These are phyloP conservation scores for Eupithecia abbreviata DNA, from an alignment of 2,888 invertebrate species.

Conservation along the genomic window DNA sequence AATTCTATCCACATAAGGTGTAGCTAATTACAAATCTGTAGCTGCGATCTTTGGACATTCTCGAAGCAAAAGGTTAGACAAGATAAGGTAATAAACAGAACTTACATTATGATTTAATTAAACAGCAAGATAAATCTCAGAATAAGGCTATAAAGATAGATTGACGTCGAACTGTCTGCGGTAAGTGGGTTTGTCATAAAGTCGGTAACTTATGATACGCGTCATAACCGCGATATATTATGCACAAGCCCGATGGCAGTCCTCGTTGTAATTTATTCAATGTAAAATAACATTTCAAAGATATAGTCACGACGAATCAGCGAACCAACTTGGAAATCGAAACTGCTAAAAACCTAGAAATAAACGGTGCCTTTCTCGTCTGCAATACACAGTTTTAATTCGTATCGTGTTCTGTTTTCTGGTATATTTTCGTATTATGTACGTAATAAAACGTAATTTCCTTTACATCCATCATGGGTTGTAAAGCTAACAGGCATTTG, in stretches of 20 bases:
- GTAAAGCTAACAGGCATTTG: slow-evolving; percentile 70
- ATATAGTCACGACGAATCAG: slow-evolving; percentile 3
- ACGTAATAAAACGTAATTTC: slow-evolving; percentile 63
- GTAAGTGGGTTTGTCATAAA: slow-evolving; percentile 50
- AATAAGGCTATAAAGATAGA: slow-evolving; percentile 42
- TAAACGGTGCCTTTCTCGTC: slow-evolving; percentile 36
- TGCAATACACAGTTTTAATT: slow-evolving; percentile 45
- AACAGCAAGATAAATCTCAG: slow-evolving; percentile 35
- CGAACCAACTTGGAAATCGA: slow-evolving; percentile 14
- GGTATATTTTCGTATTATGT: slow-evolving; percentile 47
- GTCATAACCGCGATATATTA: slow-evolving; percentile 24
- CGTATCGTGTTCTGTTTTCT: slow-evolving; percentile 43
- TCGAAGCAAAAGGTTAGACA: slow-evolving; percentile 36
- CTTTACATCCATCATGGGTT: slow-evolving; percentile 58
- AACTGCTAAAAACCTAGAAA: slow-evolving; percentile 35
- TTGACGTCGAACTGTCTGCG: slow-evolving; percentile 64
- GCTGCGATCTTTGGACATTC: slow-evolving; percentile 40
- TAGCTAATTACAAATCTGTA: slow-evolving; percentile 44
- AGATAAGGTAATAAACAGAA: slow-evolving; percentile 28
- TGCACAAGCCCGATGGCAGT: slow-evolving; percentile 12
- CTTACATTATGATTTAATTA: slow-evolving; percentile 33
- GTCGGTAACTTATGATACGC: slow-evolving; percentile 27
- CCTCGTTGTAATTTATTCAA: slow-evolving; percentile 19
- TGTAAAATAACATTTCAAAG: background rate
- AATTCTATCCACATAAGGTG: slow-evolving; percentile 41